Evolutionary conservation across 2,797 vertebrate genomes (phyloP), one percentile per base, ranked within the genome.

Genomic region (Sylvilagus floridanus): DNA sequence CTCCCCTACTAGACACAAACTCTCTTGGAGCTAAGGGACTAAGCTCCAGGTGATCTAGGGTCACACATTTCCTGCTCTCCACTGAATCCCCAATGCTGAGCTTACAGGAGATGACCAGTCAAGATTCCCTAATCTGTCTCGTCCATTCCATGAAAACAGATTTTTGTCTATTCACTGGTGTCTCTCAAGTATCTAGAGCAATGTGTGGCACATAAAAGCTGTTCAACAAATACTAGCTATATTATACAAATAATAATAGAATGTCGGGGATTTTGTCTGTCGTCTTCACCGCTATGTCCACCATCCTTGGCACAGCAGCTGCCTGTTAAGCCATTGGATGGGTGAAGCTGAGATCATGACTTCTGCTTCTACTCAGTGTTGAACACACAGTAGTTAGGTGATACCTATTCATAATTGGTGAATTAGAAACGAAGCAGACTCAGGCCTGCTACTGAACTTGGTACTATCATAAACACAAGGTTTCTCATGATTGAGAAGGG

Each of bases 261-360:
- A 88, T 94, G 35, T 63, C 62, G 84, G 52, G 16, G 24, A 91
- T 90, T 94, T 91, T 94, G 66, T 79, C 63, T 89, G 14, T 30
- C 62, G 84, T 84, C 32, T 35, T 68, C 22, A 26, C 13, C 62
- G 50, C 50, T 84, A 16, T 57, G 16, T 63, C 35, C 35, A 81
- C 69, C 37, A 84, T 65, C 14, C 32, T 91, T 92, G 71, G 68
- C 62, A 62, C 42, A 16, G 22, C 30, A 92, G n/a, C 60, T 85
- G 16, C 32, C 83, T 90, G 77, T 84, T 84, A 90, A 87, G 65
- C 21, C 88, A 82, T 66, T 91, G 88, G 83, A 83, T 73, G 57
- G 89, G 84, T 81, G 60, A 88, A 19, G n/a, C 65, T 24, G 60
- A 73, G 22, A 79, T 47, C 84, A 62, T 47, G 16, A 66, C 83